Evolutionary conservation across 2,113 vertebrate genomes (phyloP).

Genomic region (Sylvia atricapilla): DNA sequence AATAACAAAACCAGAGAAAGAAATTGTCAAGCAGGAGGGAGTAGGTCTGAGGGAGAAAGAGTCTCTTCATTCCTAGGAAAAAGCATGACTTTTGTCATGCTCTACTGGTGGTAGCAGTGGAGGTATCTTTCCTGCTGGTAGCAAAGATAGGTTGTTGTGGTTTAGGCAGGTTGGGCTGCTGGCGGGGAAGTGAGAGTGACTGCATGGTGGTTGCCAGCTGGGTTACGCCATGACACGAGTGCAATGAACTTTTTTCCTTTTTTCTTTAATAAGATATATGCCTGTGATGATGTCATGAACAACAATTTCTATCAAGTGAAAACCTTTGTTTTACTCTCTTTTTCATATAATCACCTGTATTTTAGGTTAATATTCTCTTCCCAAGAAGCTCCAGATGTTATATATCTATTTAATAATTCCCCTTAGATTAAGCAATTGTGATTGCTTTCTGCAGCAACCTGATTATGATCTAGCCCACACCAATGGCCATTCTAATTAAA

Average conservation of each 20-base stretch:
- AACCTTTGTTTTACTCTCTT: background rate
- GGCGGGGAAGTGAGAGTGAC: background rate
- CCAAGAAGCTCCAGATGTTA: background rate
- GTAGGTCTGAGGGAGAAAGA: background rate
- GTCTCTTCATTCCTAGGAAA: background rate
- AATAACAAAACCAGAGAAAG: background rate
- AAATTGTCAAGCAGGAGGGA: background rate
- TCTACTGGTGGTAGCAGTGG: background rate
- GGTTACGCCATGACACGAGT: background rate
- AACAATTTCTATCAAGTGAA: background rate
- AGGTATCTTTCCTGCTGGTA: background rate
- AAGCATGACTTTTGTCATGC: background rate
- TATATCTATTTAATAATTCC: background rate
- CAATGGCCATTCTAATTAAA: background rate
- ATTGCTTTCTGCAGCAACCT: background rate
- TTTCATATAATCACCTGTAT: background rate
- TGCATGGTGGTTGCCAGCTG: fast-evolving
- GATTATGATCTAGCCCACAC: background rate
- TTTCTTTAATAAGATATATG: background rate
- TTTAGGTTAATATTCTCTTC: background rate
- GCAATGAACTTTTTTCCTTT: background rate
- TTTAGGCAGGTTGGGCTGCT: background rate
- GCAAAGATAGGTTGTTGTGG: background rate
- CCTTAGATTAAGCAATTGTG: background rate
- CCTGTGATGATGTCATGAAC: background rate